Evolutionary conservation across 53 echinoderm and acorn worm genomes (phyloP), one percentile per base, ranked within the genome.

Genomic region (Pentamera pediparva): DNA sequence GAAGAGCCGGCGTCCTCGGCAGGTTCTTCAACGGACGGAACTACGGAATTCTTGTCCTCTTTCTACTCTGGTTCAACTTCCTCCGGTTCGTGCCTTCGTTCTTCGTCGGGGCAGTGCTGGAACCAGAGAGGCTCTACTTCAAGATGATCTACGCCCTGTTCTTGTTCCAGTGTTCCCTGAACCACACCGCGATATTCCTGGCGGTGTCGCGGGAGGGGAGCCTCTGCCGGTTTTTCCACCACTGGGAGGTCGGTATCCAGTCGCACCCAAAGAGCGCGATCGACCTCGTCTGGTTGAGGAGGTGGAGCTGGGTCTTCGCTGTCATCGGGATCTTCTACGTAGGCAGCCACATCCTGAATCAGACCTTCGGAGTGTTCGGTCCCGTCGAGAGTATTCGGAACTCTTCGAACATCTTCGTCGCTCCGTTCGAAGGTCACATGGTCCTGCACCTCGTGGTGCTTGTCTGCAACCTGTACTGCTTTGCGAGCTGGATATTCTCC

Each of bases 121-220:
- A 71, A 35, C 79, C 89, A 0, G 56, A 69, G 5, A 69, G 79
- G 15, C 74, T 89, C 2, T 86, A 78, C 81, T 84, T 86, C 55
- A 92, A 92, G 71, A 82, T 92, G 18, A 92, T 92, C 20, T 89
- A 86, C 57, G 18, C 61, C 8, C 45, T 71, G 26, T 89, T 92
- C 55, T 70, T 85, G 62, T 55, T 89, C 9, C 92, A 92, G 77
- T 86, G 89, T 75, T 82, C 92, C 80, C 89, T 89, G 62, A 92
- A 92, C 76, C 72, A 81, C 32, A 70, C 67, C 10, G 86, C 83
- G 7, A 76, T 89, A 36, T 89, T 82, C 80, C 79, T 41, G 47
- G 85, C 80, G 9, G 52, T 82, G 17, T 75, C 85, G 6, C 69
- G 64, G 9, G 79, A 61, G 69, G 56, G 72, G 18, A 89, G 69